These are phyloP conservation scores for Hyphantria cunea DNA, from an alignment of 1,140 invertebrate species.

Conservation along the genomic window DNA sequence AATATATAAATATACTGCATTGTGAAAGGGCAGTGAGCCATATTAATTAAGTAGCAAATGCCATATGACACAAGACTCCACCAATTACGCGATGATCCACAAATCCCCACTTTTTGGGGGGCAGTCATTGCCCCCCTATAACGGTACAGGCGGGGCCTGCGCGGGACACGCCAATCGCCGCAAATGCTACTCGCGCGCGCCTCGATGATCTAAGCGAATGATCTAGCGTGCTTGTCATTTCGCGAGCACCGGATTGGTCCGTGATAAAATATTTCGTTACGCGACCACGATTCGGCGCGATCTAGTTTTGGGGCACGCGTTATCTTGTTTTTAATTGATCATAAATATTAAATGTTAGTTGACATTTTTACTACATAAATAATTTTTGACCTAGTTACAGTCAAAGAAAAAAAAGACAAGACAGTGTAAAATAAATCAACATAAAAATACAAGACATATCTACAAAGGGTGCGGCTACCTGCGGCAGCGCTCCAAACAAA, in stretches of 20 bases:
- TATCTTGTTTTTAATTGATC: constrained; percentile 31
- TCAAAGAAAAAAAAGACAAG: constrained; percentile 14
- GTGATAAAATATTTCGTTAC: constrained; percentile 56
- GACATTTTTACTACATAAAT: constrained; percentile 33
- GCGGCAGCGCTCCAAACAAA: constrained; percentile 50
- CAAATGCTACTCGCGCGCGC: constrained; percentile 50
- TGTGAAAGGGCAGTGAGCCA: constrained; percentile 34
- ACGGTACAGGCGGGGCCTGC: constrained; percentile 75
- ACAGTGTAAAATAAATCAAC: neutral
- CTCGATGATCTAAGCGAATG: constrained; percentile 68
- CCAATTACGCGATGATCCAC: constrained; percentile 58
- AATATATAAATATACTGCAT: constrained; percentile 31
- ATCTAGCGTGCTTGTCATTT: constrained; percentile 76
- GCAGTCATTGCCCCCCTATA: constrained; percentile 70
- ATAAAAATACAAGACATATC: constrained; percentile 28
- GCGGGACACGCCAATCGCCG: constrained; percentile 65
- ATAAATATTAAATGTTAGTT: constrained; percentile 27
- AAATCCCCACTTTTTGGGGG: constrained; percentile 68
- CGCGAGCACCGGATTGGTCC: constrained; percentile 69
- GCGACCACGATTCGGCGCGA: constrained; percentile 51
- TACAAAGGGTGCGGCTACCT: constrained; percentile 52
- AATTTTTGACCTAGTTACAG: constrained; percentile 57
- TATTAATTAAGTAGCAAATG: constrained; percentile 66
- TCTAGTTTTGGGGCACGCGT: constrained; percentile 55
- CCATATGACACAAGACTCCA: constrained; percentile 67